Percentiles rank a stretch among this genome's conserved stretches.
Evolutionary conservation across 2,888 invertebrate genomes (phyloP).

Genomic region (Drosophila neonasuta): DNA sequence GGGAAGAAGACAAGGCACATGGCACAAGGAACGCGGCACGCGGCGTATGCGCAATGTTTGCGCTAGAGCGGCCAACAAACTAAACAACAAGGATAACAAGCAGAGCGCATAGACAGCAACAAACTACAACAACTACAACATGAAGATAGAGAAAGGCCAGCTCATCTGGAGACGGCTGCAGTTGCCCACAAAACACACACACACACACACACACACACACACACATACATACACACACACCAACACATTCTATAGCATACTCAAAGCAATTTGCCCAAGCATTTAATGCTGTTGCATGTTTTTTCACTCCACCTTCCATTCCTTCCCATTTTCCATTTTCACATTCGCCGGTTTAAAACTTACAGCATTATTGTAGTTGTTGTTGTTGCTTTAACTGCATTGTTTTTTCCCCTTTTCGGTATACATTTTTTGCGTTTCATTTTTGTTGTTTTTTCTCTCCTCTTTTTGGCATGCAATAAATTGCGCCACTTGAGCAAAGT

Average conservation of each 20-base stretch:
- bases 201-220: background rate
- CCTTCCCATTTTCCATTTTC: constrained; percentile 13
- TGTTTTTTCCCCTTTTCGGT: background rate
- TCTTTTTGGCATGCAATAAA: constrained; percentile 70
- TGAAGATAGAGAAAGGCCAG: constrained; percentile 1
- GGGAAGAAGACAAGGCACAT: background rate
- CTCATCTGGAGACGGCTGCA: constrained; percentile 12
- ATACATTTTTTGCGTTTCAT: constrained; percentile 2
- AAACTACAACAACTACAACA: constrained; percentile 5
- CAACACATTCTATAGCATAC: constrained; percentile 5
- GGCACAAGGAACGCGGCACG: constrained; percentile 13
- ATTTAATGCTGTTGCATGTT: constrained; percentile 52
- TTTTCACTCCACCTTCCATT: constrained; percentile 21
- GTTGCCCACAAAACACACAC: constrained; percentile 39
- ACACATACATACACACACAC: background rate
- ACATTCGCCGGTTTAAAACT: constrained; percentile 30
- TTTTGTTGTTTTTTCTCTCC: constrained; percentile 3
- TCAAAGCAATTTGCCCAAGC: constrained; percentile 44
- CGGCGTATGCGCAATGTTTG: constrained; percentile 60
- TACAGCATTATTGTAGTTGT: constrained; percentile 26
- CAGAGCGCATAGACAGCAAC: constrained; percentile 16
- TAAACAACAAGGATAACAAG: constrained; percentile 48
- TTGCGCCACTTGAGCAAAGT: constrained; percentile 76
- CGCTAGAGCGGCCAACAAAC: constrained; percentile 28
- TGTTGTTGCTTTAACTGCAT: constrained; percentile 4